These are phyloP conservation scores for Pachypsylla venusta DNA, from an alignment of 1,140 invertebrate genomes.

Conservation along the genomic window DNA sequence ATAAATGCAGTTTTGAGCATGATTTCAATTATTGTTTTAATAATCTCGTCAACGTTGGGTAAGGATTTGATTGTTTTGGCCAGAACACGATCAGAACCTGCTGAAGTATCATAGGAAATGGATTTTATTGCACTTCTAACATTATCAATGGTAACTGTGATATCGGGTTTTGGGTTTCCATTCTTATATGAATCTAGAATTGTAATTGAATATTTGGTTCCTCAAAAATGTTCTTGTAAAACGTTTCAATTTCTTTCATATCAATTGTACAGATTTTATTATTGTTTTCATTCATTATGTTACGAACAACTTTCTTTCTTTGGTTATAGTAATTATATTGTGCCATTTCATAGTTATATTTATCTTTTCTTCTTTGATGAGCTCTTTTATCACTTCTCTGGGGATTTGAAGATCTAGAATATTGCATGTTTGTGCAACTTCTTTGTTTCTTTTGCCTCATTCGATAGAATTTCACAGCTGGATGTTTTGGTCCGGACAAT, in stretches of 20 bases:
- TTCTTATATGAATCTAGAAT: neutral
- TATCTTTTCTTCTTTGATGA: neutral
- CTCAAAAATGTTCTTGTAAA: neutral
- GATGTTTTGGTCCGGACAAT: neutral
- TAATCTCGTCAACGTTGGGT: neutral
- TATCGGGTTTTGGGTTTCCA: neutral
- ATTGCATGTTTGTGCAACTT: neutral
- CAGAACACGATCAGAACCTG: neutral
- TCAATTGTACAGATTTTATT: neutral
- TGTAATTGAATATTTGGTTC: neutral
- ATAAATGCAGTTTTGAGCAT: neutral
- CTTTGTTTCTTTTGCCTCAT: neutral
- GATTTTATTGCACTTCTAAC: neutral
- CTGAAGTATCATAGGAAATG: neutral
- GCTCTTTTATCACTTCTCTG: neutral
- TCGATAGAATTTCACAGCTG: neutral
- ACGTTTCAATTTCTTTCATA: neutral
- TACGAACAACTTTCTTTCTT: too few species aligned
- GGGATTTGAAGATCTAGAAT: neutral
- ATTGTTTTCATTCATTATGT: too few species aligned
- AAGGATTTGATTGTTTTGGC: neutral
- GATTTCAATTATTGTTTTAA: neutral
- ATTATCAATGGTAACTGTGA: neutral
- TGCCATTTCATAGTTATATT: neutral
- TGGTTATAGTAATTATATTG: too few species aligned